A percentile compares a stretch with the other conserved stretches of the same genome.
phyloP scores from a whole-genome alignment of 2,797 vertebrate genomes.

The Lagorchestes hirsutus region DNA sequence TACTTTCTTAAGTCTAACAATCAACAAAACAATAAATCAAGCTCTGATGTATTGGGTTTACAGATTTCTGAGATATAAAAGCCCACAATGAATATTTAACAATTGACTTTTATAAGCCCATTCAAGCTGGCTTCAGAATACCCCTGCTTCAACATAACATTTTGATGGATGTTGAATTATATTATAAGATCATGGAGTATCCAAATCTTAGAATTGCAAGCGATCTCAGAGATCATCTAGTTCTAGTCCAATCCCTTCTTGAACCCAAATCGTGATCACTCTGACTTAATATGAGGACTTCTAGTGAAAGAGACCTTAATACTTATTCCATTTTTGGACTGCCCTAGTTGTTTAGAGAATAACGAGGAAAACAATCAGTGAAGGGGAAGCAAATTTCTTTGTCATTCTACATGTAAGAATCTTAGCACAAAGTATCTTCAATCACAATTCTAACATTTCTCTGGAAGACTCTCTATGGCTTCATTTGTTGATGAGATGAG shows the following conservation, averaged over 20 bases:
- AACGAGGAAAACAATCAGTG: neutral
- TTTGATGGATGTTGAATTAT: neutral
- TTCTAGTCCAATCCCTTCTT: neutral
- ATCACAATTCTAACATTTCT: neutral
- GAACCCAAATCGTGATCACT: neutral
- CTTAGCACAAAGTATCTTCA: neutral
- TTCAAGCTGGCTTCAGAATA: neutral
- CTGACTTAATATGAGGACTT: neutral
- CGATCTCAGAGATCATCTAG: neutral
- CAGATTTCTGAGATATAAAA: neutral
- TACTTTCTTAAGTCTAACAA: neutral
- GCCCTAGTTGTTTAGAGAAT: neutral
- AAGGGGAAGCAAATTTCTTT: neutral
- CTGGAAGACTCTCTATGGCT: neutral
- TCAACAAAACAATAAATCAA: neutral
- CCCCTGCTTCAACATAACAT: neutral
- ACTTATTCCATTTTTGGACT: neutral
- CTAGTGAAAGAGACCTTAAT: neutral
- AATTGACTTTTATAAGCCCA: neutral
- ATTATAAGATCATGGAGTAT: neutral
- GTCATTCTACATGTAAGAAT: neutral
- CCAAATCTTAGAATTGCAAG: neutral
- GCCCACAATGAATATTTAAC: neutral
- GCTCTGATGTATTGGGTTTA: neutral
- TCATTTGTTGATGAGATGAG: neutral